Evolutionary conservation across 2,113 vertebrate genomes (phyloP).

Genomic region (Carollia perspicillata): DNA sequence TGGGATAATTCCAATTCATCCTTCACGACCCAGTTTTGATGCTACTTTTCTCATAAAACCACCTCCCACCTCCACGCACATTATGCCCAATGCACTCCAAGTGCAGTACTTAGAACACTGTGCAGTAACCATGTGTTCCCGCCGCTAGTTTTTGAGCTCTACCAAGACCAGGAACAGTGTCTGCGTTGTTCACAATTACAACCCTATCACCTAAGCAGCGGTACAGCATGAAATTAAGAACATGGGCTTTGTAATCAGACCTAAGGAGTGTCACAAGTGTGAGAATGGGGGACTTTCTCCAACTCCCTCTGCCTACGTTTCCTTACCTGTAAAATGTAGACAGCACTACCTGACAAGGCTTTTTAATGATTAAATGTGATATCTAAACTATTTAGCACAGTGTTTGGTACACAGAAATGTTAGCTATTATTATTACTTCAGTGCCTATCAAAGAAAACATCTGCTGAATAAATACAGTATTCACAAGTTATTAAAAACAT

Average conservation of each 20-base stretch:
- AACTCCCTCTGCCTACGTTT: background rate
- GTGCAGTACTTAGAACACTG: background rate
- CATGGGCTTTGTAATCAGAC: background rate
- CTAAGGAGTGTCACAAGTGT: background rate
- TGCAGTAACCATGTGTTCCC: background rate
- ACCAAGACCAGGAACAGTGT: background rate
- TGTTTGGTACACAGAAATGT: background rate
- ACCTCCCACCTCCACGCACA: background rate
- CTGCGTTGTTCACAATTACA: background rate
- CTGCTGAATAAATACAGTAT: conserved; percentile 49
- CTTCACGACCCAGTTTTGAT: background rate
- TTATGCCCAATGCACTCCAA: background rate
- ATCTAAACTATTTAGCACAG: background rate
- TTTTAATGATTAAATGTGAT: conserved; percentile 19
- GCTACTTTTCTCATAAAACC: background rate
- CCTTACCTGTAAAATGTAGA: background rate
- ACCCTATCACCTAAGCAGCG: background rate
- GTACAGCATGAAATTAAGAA: background rate
- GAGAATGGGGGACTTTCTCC: background rate
- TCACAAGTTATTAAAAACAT: conserved; percentile 50
- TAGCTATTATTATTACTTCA: background rate
- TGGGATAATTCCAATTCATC: background rate
- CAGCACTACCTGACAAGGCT: background rate
- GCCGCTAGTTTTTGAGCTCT: background rate
- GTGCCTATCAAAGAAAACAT: conserved; percentile 28